Conservation (phyloP, 2,888 invertebrate species). For the Cyclophora albipunctata region DNA sequence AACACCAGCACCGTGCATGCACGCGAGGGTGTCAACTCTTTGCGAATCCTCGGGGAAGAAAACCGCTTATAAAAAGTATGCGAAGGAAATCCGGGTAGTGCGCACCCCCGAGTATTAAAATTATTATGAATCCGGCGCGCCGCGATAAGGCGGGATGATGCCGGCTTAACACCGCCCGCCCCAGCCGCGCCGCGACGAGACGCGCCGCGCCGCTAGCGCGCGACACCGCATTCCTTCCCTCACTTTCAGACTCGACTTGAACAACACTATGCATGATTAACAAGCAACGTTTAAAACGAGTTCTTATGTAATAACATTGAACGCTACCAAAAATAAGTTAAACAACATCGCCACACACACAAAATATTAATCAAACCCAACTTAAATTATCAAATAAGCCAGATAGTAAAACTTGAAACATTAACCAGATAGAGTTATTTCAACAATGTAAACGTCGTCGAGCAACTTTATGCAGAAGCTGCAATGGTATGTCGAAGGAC, state of each 20-base stretch:
- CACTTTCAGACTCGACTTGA: slow-evolving; percentile 5
- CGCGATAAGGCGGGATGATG: slow-evolving; percentile 64
- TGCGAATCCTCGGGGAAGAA: slow-evolving; percentile 38
- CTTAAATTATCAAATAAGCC: slow-evolving; percentile 21
- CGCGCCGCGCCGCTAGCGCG: slow-evolving; percentile 2
- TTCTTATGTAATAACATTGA: slow-evolving; percentile 6
- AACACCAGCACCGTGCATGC: slow-evolving; percentile 47
- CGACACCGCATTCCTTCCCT: not conserved
- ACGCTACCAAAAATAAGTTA: too few relatives aligned
- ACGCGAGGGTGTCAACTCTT: slow-evolving; percentile 53
- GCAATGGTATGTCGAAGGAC: slow-evolving; percentile 71
- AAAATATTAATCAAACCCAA: not conserved
- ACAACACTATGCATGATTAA: slow-evolving; percentile 7
- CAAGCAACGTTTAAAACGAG: slow-evolving; percentile 3
- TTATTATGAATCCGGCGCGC: slow-evolving; percentile 67
- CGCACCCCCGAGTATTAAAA: slow-evolving; percentile 59
- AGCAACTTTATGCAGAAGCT: slow-evolving; percentile 66
- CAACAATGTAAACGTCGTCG: slow-evolving; percentile 62
- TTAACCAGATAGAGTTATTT: slow-evolving; percentile 65
- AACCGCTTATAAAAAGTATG: slow-evolving; percentile 61
- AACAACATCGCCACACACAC: slow-evolving; percentile 1
- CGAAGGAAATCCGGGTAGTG: slow-evolving; percentile 42
- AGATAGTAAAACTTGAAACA: slow-evolving; percentile 51
- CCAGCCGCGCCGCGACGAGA: slow-evolving; percentile 5
- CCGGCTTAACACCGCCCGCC: slow-evolving; percentile 53